Percentiles rank a stretch among this genome's conserved stretches.
These are phyloP conservation scores for Naja naja DNA, from an alignment of 2,113 vertebrate species.

Conservation along the genomic window DNA sequence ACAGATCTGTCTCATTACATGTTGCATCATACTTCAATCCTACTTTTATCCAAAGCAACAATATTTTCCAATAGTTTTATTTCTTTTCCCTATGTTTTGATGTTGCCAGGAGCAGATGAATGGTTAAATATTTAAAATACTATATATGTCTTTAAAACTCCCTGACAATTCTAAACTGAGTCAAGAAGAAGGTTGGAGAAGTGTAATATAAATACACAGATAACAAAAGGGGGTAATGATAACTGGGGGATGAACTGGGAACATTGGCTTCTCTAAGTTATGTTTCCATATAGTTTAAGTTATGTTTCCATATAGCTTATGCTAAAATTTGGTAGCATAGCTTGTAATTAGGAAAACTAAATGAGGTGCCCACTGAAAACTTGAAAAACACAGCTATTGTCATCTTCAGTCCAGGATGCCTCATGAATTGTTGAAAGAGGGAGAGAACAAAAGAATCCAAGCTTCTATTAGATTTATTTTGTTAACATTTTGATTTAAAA, in stretches of 20 bases:
- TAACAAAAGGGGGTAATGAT: not conserved
- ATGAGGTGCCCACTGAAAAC: not conserved
- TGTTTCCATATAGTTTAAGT: not conserved
- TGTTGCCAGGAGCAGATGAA: not conserved
- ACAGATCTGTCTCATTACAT: not conserved
- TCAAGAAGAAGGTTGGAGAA: not conserved
- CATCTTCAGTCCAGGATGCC: not conserved
- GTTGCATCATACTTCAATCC: not conserved
- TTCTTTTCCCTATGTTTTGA: not conserved
- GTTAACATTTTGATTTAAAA: not conserved
- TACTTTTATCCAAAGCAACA: not conserved
- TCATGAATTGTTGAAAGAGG: not conserved
- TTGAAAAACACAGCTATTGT: not conserved
- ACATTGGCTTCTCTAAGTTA: not conserved
- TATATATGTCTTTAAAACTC: not conserved
- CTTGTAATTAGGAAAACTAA: not conserved
- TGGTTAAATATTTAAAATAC: not conserved
- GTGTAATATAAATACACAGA: not conserved
- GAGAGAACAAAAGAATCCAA: not conserved
- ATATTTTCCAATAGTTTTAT: not conserved
- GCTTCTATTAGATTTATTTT: not conserved
- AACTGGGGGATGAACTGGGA: not conserved
- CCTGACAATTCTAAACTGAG: not conserved
- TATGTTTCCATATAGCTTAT: not conserved
- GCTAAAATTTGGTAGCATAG: not conserved